phyloP scores from a whole-genome alignment of 1,140 invertebrate genomes.

The Drosophila carrolli region DNA sequence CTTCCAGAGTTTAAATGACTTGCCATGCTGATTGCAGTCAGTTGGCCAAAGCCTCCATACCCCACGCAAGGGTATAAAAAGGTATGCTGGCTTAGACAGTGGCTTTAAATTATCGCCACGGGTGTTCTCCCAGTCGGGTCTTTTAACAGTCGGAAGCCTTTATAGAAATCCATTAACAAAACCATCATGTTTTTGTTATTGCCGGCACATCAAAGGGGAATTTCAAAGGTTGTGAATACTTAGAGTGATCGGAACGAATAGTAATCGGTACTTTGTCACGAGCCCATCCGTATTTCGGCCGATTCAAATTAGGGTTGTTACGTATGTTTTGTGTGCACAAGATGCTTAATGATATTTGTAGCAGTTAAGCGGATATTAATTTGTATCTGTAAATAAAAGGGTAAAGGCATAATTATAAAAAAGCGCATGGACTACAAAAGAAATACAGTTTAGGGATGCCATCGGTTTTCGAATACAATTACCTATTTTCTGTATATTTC shows the following conservation, averaged over 20 bases:
- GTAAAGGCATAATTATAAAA: constrained; percentile 28
- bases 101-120: constrained; percentile 62
- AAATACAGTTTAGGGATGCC: constrained; percentile 6
- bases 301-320: constrained; percentile 31
- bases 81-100: constrained; percentile 50
- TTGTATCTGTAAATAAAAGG: constrained; percentile 42
- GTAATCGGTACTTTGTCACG: constrained; percentile 50
- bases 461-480: background rate
- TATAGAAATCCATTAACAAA: constrained; percentile 63
- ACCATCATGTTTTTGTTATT: constrained; percentile 56
- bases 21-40: constrained; percentile 11
- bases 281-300: constrained; percentile 42
- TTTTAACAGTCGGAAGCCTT: constrained; percentile 58
- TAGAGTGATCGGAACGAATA: constrained; percentile 49
- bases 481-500: too few relatives aligned
- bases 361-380: constrained; percentile 46
- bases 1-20: constrained; percentile 1
- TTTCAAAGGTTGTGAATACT: constrained; percentile 37
- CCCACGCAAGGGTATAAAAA: constrained; percentile 40
- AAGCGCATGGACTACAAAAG: constrained; percentile 19
- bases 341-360: constrained; percentile 44
- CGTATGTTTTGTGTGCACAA: constrained; percentile 23
- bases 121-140: constrained; percentile 49
- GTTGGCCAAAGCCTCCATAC: constrained; percentile 30
- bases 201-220: constrained; percentile 51